Percentiles rank a stretch among this genome's conserved stretches.
These are phyloP conservation scores for Clarias platycephalus DNA, from an alignment of 2,797 vertebrate species.

Conservation along the genomic window DNA sequence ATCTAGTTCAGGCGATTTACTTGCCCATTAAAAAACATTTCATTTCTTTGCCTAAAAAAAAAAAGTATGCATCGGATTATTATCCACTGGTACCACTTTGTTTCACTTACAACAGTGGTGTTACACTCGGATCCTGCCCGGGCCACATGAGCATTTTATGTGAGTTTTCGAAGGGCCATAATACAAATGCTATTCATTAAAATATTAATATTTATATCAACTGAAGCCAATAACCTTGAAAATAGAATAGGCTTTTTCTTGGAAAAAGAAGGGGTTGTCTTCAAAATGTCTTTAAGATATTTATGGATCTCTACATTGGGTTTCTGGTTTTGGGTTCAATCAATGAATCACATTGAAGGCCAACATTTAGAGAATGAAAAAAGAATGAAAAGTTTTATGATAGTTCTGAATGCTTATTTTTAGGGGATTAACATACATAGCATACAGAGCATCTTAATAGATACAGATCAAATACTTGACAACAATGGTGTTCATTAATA, in stretches of 20 bases:
- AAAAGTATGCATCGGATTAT: not conserved
- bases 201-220: not conserved
- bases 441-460: not conserved
- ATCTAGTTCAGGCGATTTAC: not conserved
- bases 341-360: not conserved
- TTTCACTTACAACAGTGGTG: not conserved
- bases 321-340: constrained; percentile 7
- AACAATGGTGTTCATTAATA: not conserved
- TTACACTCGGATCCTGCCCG: not conserved
- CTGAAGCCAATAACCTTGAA: not conserved
- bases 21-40: not conserved
- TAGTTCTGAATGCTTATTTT: not conserved
- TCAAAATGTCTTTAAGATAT: not conserved
- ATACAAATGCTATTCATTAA: not conserved
- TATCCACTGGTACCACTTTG: too few species aligned
- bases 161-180: not conserved
- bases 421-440: not conserved
- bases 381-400: not conserved
- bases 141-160: not conserved
- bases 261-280: not conserved
- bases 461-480: not conserved
- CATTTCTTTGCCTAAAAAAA: not conserved
- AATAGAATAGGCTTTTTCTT: not conserved
- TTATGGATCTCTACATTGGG: not conserved
- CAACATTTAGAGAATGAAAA: not conserved